Base-by-base conservation (phyloP, 2,888 invertebrate genomes). In the Erebia aethiops region DNA sequence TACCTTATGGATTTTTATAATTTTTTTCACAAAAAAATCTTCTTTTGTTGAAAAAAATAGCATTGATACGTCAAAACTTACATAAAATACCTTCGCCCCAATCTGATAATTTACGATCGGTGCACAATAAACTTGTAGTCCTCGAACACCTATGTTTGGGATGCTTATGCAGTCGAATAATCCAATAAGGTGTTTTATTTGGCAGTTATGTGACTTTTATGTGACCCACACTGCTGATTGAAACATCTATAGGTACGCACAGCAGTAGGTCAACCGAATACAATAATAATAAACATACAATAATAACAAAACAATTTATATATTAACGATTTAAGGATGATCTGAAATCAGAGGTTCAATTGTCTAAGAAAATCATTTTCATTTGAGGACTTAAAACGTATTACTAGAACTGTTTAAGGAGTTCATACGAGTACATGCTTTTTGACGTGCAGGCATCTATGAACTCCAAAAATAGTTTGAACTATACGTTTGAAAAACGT, bases 61-160 rank as follows among this genome's bases (percentile, higher is more conserved):
- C 61, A 61, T 61, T 61, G 61, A 61, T 16, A 61, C 0, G 61
- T 61, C 61, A 61, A 61, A 60, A 61, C 41, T 10, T 11, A 43
- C 41, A 16, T 61, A 43, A 11, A 61, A 13, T 43, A 61, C 43
- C 61, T 61, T 43, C 41, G 43, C 61, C 60, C 16, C 41, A 43
- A 18, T 61, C 10, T 18, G 41, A 43, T 41, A 43, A 61, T 43
- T 43, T 26, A 61, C 16, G 61, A 61, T 16, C 16, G 9, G 11
- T 61, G 61, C 26, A 43, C 16, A 43, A 41, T 5, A 16, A 61
- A 13, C 14, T 57, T 7, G 13, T 5, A 18, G 54, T 54, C 71
- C 69, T 71, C 71, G 71, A 65, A 64, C 13, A 26, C 16, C 68
- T 68, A 26, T 69, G 57, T 71, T 69, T 71, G 71, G 71, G 51